Conservation (phyloP, 2,797 vertebrate genomes). For the Lacerta viridis region DNA sequence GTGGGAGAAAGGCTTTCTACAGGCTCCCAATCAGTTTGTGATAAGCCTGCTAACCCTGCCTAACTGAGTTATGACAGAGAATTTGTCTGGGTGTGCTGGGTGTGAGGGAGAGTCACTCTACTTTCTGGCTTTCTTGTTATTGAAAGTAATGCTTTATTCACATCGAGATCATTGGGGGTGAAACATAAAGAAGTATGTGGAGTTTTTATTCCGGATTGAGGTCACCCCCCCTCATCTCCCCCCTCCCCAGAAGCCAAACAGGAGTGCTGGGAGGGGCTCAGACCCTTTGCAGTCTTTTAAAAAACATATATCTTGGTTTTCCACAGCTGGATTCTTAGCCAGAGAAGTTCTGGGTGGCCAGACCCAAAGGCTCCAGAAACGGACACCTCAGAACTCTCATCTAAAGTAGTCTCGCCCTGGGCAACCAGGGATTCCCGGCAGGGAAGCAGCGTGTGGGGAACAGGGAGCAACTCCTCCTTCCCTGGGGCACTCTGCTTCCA, state of each 20-base stretch:
- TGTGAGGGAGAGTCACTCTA: background rate
- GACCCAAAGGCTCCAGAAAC: background rate
- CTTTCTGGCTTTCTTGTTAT: no score
- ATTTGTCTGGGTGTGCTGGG: no score
- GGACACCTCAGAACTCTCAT: background rate
- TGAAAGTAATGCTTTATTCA: background rate
- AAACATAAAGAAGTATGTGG: background rate
- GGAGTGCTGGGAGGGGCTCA: background rate
- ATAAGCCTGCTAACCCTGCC: background rate
- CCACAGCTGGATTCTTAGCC: background rate
- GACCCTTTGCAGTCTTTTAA: background rate
- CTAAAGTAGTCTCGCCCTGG: background rate
- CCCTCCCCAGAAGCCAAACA: background rate
- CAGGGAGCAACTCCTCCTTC: no score
- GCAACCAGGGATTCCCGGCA: no score
- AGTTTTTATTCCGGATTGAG: background rate
- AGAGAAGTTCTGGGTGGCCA: background rate
- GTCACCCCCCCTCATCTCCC: background rate
- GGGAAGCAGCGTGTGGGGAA: no score
- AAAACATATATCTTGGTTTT: background rate
- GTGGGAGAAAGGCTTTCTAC: no score
- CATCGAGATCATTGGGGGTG: background rate
- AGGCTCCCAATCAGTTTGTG: background rate
- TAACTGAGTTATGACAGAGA: no score
- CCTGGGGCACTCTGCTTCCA: no score